phyloP scores from a whole-genome alignment of 2,797 vertebrate genomes.

The Paedocypris micromegethes region DNA sequence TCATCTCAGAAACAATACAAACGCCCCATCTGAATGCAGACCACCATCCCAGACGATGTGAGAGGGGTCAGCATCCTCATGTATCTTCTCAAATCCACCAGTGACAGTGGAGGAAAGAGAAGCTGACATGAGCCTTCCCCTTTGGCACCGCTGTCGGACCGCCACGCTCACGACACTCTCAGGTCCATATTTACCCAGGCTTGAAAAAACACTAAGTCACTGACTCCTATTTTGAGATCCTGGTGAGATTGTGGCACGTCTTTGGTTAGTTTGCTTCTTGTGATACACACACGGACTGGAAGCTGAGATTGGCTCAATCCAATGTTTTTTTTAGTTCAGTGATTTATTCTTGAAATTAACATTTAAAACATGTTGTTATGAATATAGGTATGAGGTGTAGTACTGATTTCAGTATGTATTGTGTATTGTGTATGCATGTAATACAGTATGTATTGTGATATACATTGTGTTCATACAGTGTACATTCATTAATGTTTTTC shows the following conservation, averaged over 20 bases:
- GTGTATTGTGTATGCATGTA: too few relatives aligned
- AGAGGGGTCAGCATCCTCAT: constrained; percentile 27
- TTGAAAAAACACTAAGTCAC: constrained; percentile 27
- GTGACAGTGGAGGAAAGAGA: constrained; percentile 27
- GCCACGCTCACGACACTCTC: background rate
- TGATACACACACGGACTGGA: constrained; percentile 15
- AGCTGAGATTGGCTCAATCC: background rate
- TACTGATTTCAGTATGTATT: background rate
- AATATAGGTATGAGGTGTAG: background rate
- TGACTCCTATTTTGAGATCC: constrained; percentile 22
- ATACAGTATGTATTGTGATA: too few relatives aligned
- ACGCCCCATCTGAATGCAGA: constrained; percentile 15
- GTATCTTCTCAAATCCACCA: constrained; percentile 3
- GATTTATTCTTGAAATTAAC: background rate
- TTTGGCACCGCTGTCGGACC: constrained; percentile 9
- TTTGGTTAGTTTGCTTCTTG: constrained; percentile 7
- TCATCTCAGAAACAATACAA: constrained; percentile 26
- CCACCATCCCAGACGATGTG: constrained; percentile 6
- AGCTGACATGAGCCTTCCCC: constrained; percentile 25
- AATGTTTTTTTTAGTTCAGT: constrained; percentile 5
- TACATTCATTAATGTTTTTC: too few relatives aligned
- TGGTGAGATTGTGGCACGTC: constrained; percentile 3
- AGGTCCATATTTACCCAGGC: constrained; percentile 14
- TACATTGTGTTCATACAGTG: too few relatives aligned
- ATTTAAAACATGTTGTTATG: too few relatives aligned